phyloP scores from a whole-genome alignment of 2,888 invertebrate species.

The Eilema griseolum region DNA sequence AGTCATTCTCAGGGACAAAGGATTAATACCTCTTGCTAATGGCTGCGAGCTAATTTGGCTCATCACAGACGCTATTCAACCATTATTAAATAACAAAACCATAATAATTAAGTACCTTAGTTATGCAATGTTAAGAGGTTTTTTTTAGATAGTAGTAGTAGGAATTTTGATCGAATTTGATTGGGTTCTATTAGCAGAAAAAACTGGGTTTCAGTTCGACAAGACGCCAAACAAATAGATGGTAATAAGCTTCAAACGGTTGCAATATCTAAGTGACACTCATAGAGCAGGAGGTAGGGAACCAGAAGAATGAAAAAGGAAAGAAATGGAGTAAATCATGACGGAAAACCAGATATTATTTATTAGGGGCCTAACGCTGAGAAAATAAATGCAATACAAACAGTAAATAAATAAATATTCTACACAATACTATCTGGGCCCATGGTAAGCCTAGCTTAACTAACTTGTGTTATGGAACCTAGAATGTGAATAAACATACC shows the following conservation, averaged over 20 bases:
- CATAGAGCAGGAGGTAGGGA: no score
- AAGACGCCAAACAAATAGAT: neutral
- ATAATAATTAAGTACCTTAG: neutral
- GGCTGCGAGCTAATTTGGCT: neutral
- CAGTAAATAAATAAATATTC: no score
- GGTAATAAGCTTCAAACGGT: no score
- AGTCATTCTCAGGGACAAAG: neutral
- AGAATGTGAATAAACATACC: no score
- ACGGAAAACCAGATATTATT: no score
- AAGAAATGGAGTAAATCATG: no score
- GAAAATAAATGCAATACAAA: no score
- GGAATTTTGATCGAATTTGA: neutral
- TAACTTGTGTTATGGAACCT: no score
- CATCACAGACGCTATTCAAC: constrained; percentile 3
- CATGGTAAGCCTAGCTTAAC: no score
- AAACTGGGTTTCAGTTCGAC: neutral
- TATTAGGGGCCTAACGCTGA: no score
- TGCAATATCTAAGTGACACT: neutral
- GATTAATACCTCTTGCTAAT: neutral
- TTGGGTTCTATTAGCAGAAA: neutral
- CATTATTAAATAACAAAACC: neutral
- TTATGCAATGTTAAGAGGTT: neutral
- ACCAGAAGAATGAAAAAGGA: no score
- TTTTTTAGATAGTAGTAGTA: neutral
- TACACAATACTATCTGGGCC: no score